Evolutionary conservation across 1,140 invertebrate genomes (phyloP).

Genomic region (Belonocnema kinseyi): DNA sequence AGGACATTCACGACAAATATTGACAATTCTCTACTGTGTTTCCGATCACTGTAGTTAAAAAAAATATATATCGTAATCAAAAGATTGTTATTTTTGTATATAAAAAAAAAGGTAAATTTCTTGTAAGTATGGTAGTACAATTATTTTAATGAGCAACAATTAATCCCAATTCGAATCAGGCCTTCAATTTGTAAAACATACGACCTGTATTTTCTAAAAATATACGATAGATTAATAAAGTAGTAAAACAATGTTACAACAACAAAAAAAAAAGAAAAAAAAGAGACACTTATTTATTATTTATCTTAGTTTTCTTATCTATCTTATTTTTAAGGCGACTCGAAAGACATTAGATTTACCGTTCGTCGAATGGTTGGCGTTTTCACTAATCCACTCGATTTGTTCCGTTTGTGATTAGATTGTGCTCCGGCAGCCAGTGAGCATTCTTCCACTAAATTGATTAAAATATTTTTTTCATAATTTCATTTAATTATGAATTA

Average conservation of each 20-base stretch:
- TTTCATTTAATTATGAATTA: neutral
- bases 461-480: neutral
- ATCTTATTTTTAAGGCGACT: neutral
- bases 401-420: neutral
- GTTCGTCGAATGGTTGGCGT: neutral
- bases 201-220: neutral
- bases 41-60: neutral
- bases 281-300: neutral
- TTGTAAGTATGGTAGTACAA: neutral
- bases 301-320: too few species aligned
- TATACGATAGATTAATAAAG: neutral
- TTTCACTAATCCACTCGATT: neutral
- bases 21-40: neutral
- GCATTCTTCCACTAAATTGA: constrained; percentile 1
- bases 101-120: neutral
- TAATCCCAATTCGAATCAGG: neutral
- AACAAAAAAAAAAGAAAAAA: neutral
- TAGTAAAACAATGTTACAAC: neutral
- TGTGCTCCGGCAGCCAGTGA: neutral
- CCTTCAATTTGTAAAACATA: neutral
- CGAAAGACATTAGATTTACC: neutral
- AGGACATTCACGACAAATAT: too few species aligned
- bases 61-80: neutral
- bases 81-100: neutral
- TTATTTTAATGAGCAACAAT: neutral